These are phyloP conservation scores for Frankliniella intonsa DNA, from an alignment of 2,888 invertebrate genomes.

Conservation along the genomic window DNA sequence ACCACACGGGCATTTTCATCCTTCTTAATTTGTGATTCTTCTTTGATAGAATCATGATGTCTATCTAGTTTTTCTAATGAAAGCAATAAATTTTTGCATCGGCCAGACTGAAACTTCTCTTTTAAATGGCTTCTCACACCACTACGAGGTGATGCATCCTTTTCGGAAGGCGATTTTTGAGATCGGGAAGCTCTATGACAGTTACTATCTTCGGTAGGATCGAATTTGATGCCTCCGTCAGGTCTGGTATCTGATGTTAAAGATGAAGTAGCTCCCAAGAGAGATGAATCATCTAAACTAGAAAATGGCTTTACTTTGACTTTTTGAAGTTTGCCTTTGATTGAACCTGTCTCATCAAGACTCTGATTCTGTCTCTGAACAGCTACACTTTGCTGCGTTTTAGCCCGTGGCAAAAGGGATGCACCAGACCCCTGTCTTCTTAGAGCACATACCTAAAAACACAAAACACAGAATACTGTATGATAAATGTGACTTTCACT, in stretches of 20 bases:
- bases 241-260: constrained; percentile 11
- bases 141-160: not conserved
- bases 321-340: constrained; percentile 33
- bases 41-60: constrained; percentile 44
- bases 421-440: constrained; percentile 78
- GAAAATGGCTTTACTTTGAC: constrained; percentile 37
- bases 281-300: constrained; percentile 37
- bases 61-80: constrained; percentile 56
- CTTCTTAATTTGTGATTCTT: constrained; percentile 44
- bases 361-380: constrained; percentile 68
- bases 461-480: not conserved
- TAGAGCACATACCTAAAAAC: constrained; percentile 60
- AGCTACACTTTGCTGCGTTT: constrained; percentile 38
- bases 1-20: constrained; percentile 48
- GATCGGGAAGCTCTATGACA: not conserved
- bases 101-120: constrained; percentile 52
- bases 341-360: constrained; percentile 62
- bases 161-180: not conserved
- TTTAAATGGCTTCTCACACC: constrained; percentile 43
- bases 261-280: not conserved
- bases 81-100: constrained; percentile 49
- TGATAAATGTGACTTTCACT: not conserved
- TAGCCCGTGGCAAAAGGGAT: constrained; percentile 55
- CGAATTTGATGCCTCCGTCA: not conserved
- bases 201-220: not conserved